phyloP scores from a whole-genome alignment of 1,140 invertebrate genomes.

The Batillaria attramentaria region DNA sequence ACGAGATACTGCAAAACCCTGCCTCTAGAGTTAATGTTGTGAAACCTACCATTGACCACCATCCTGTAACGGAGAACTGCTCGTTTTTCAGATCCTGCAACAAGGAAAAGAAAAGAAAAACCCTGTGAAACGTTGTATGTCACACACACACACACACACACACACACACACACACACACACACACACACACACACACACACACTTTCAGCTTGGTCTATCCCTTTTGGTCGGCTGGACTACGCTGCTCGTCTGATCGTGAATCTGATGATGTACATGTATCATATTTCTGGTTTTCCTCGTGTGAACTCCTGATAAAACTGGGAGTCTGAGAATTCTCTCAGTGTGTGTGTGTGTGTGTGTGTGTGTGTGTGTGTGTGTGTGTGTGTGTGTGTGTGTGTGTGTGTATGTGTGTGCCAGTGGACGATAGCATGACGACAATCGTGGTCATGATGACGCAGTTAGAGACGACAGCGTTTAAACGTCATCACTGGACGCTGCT shows the following conservation, averaged over 20 bases:
- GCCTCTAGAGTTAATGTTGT: background rate
- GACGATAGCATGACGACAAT: background rate
- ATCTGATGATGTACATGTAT: too few species aligned
- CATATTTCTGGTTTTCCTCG: too few species aligned
- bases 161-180: conserved; percentile 18
- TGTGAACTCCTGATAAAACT: too few species aligned
- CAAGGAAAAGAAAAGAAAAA: too few species aligned
- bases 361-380: too few species aligned
- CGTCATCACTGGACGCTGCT: background rate
- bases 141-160: conserved; percentile 18
- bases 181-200: background rate
- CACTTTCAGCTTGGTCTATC: background rate
- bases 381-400: too few species aligned
- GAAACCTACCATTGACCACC: conserved; percentile 30
- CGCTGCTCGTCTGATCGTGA: too few species aligned
- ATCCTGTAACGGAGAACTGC: conserved; percentile 26
- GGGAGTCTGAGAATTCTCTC: too few species aligned
- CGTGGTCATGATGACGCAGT: background rate
- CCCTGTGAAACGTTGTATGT: too few species aligned
- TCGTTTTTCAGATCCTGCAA: conserved; percentile 33
- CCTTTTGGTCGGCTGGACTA: too few species aligned
- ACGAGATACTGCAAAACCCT: background rate
- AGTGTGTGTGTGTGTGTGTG: too few species aligned
- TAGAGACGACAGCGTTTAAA: background rate
- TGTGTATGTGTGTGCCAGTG: background rate